Conservation (phyloP, 2,113 vertebrate genomes). For the Anolis sagrei region DNA sequence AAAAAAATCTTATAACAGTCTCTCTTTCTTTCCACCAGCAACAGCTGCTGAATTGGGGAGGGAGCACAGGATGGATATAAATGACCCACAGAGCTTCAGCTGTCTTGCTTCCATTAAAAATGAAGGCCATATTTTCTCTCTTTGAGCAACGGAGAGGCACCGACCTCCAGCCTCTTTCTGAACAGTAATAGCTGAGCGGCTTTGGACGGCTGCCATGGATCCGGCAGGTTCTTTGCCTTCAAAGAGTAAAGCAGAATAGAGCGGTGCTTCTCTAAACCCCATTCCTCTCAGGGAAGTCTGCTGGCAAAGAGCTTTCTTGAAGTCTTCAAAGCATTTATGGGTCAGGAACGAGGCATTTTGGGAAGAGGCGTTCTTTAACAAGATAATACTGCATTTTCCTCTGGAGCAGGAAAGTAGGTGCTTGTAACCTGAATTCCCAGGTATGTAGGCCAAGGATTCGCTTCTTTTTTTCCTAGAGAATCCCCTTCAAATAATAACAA, state of each 20-base stretch:
- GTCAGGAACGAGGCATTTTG: slow-evolving; percentile 34
- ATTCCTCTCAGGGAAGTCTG: slow-evolving; percentile 50
- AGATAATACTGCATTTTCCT: slow-evolving; percentile 17
- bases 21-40: no score
- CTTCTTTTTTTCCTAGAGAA: no score
- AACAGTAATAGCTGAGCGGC: rapidly evolving
- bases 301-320: slow-evolving; percentile 49
- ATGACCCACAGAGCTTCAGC: neutral
- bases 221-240: slow-evolving; percentile 42
- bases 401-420: slow-evolving; percentile 9
- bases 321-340: slow-evolving; percentile 39
- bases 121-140: neutral
- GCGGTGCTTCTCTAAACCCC: slow-evolving; percentile 26
- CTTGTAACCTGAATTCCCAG: neutral
- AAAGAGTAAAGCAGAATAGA: neutral
- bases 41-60: neutral
- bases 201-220: rapidly evolving
- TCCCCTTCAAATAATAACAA: neutral
- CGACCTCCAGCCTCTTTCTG: slow-evolving; percentile 17
- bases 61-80: neutral
- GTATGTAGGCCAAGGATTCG: neutral
- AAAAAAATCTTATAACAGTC: neutral
- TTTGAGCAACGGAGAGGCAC: no score
- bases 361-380: slow-evolving; percentile 9
- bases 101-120: neutral